A percentile compares a stretch with the other conserved stretches of the same genome.
phyloP scores from a whole-genome alignment of 2,888 invertebrate species.

The Bombylius discolor region DNA sequence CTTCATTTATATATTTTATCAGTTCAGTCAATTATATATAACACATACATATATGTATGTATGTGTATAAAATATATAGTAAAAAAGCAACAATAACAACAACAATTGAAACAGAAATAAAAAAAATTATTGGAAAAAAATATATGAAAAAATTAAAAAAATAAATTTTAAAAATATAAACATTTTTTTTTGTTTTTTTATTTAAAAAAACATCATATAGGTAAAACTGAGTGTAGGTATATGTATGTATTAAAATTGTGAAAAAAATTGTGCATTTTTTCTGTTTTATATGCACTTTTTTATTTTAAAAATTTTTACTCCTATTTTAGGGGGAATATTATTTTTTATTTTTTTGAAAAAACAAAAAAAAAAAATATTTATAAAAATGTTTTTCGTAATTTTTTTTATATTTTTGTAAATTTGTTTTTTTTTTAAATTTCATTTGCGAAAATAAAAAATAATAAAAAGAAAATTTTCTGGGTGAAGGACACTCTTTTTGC shows the following conservation, averaged over 20 bases:
- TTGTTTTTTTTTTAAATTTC: no score
- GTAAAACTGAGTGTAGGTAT: no score
- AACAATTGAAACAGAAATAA: background rate
- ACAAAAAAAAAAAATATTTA: no score
- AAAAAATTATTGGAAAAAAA: background rate
- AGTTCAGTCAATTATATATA: background rate
- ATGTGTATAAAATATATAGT: no score
- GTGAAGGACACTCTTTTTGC: background rate
- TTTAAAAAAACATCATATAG: no score
- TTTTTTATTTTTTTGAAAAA: no score
- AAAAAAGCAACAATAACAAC: background rate
- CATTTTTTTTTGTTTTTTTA: background rate
- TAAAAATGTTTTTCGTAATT: background rate
- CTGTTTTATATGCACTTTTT: no score
- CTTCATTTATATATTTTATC: background rate
- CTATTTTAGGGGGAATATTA: no score
- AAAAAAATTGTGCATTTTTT: no score
- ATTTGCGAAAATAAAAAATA: background rate
- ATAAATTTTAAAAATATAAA: background rate
- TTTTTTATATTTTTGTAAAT: background rate
- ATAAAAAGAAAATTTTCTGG: background rate
- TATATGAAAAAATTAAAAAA: background rate
- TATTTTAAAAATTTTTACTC: no score
- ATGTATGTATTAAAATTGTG: no score
- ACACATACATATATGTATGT: background rate